phyloP scores from a whole-genome alignment of 2,113 vertebrate species.

The Colaptes auratus region DNA sequence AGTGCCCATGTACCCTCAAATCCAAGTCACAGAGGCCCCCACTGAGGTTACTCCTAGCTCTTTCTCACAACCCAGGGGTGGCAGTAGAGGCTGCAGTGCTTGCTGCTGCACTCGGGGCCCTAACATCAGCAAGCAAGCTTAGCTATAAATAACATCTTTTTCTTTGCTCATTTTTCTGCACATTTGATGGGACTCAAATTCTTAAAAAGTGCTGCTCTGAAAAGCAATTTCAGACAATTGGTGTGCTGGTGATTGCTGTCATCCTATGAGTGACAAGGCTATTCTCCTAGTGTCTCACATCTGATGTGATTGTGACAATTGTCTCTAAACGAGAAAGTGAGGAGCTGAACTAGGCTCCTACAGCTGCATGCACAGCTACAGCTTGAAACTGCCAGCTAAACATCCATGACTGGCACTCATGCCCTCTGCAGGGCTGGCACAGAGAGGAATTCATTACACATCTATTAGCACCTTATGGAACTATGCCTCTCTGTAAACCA shows the following conservation, averaged over 20 bases:
- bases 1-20: accelerated
- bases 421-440: background rate
- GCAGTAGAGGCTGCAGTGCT: background rate
- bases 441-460: background rate
- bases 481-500: background rate
- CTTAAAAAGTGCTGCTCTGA: conserved; percentile 11
- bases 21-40: background rate
- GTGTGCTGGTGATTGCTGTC: conserved; percentile 40
- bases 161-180: background rate
- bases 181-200: background rate
- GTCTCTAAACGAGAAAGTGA: background rate
- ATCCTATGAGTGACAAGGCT: background rate
- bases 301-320: background rate
- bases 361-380: background rate
- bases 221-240: background rate
- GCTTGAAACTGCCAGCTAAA: background rate
- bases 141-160: background rate
- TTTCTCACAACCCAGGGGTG: background rate
- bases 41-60: background rate
- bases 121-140: background rate
- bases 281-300: background rate
- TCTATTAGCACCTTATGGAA: background rate
- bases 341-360: background rate
- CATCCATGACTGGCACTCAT: background rate
- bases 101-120: background rate